Evolutionary conservation across 2,888 invertebrate genomes (phyloP), one percentile per base, ranked within the genome.

Genomic region (Caenorhabditis drosophilae): DNA sequence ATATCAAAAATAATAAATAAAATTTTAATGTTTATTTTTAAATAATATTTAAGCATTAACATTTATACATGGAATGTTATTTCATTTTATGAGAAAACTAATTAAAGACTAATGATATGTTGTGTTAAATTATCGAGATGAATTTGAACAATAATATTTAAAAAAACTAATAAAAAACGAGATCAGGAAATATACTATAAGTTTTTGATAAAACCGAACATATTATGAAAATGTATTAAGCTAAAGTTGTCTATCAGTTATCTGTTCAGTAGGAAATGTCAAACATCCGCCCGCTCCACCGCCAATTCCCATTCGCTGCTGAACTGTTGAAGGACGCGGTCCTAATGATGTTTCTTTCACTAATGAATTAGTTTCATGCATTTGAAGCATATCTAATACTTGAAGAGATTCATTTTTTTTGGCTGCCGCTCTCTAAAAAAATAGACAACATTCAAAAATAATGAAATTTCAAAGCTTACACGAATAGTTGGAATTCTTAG

Each of bases 341-440:
- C 81, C 81, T 11, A 81, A 69, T 1, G 79, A 75, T 3, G 81
- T 82, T 49, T 82, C 81, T 50, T 75, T 75, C 16, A 81, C 81
- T 23, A 81, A 56, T 4, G 76, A 64, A 48, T 80, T 79, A 36
- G 81, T 60, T 44, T 70, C 70, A 52, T 79, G 79, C 45, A 81
- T 62, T 62, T 80, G 77, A 47, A 82, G 76, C 77, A 82, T 80
- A 53, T 82, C 81, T n/a, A 82, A 70, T 31, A 82, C 79, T 63
- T 82, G 80, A 7, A 81, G 70, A 0, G 79, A 79, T 60, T 82
- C 82, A 61, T 82, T 82, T 58, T 82, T 82, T 56, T 82, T 82
- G 11, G 82, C 81, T 3, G 82, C 82, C 12, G 79, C 80, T 75
- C 80, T 77, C 75, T 78, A 57, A 58, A 75, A 54, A 7, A 27